These are phyloP conservation scores for Mamestra brassicae DNA, from an alignment of 2,888 invertebrate genomes.

Conservation along the genomic window DNA sequence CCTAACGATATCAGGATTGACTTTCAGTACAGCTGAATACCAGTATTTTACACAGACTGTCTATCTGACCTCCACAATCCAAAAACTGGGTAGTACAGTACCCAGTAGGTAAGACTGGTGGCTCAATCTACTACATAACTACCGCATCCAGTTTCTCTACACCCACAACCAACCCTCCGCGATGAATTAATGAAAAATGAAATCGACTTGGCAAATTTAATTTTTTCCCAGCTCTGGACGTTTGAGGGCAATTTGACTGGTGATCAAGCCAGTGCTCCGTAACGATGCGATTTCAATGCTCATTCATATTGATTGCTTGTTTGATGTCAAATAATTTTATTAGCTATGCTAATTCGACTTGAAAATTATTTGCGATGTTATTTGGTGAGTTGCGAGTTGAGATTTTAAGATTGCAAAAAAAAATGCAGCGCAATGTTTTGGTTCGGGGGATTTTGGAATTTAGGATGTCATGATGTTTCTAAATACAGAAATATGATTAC, in stretches of 20 bases:
- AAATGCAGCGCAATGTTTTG: background rate
- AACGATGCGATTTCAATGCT: slow-evolving; percentile 73
- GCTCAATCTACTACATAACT: background rate
- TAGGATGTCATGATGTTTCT: too few species aligned
- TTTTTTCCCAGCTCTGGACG: slow-evolving; percentile 78
- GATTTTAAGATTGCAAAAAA: background rate
- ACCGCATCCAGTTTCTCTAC: slow-evolving; percentile 55
- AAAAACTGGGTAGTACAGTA: too few species aligned
- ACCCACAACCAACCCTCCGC: slow-evolving; percentile 74
- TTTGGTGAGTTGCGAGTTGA: background rate
- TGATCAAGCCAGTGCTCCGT: slow-evolving; percentile 75
- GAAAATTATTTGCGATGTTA: slow-evolving; percentile 43
- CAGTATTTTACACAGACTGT: too few species aligned
- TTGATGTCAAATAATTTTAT: slow-evolving; percentile 66
- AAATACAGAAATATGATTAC: too few species aligned
- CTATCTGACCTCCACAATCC: too few species aligned
- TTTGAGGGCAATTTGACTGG: slow-evolving; percentile 72
- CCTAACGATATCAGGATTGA: too few species aligned
- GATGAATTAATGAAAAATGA: slow-evolving; percentile 89
- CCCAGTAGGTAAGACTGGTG: too few species aligned
- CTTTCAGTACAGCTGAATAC: too few species aligned
- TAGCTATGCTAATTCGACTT: slow-evolving; percentile 58
- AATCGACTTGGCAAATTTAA: slow-evolving; percentile 89
- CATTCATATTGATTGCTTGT: slow-evolving; percentile 77
- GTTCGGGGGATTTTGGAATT: background rate